A percentile compares a stretch with the other conserved stretches of the same genome.
phyloP scores from a whole-genome alignment of 2,797 vertebrate genomes.

The Synanceia verrucosa region DNA sequence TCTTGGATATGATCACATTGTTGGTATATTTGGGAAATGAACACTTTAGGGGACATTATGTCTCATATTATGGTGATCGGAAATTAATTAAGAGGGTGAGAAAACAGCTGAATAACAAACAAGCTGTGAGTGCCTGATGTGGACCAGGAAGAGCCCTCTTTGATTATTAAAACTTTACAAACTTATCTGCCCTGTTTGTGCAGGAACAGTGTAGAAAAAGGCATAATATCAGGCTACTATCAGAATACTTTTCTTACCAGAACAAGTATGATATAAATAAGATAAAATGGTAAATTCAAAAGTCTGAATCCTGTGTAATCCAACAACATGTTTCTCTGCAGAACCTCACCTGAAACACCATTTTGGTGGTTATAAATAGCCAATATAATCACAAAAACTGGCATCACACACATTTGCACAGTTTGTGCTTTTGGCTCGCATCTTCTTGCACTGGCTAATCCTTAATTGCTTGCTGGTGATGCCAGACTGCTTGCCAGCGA shows the following conservation, averaged over 20 bases:
- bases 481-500: slow-evolving; percentile 34
- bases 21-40: background rate
- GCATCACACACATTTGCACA: slow-evolving; percentile 9
- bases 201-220: background rate
- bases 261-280: background rate
- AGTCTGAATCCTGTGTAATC: slow-evolving; percentile 4
- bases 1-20: background rate
- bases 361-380: slow-evolving; percentile 34
- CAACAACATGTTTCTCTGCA: background rate
- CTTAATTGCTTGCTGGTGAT: slow-evolving; percentile 41
- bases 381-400: slow-evolving; percentile 44
- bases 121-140: background rate
- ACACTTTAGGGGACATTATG: background rate
- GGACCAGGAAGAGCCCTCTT: background rate
- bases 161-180: background rate
- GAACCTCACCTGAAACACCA: slow-evolving; percentile 30
- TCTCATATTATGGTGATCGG: background rate
- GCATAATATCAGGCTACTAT: background rate
- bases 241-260: background rate
- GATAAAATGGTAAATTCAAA: background rate
- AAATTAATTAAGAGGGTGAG: background rate
- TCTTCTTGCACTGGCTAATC: slow-evolving; percentile 43
- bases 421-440: slow-evolving; percentile 24
- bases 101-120: background rate
- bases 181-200: background rate